Evolutionary conservation across 2,113 vertebrate species (phyloP).

Genomic region (Oenanthe melanoleuca): DNA sequence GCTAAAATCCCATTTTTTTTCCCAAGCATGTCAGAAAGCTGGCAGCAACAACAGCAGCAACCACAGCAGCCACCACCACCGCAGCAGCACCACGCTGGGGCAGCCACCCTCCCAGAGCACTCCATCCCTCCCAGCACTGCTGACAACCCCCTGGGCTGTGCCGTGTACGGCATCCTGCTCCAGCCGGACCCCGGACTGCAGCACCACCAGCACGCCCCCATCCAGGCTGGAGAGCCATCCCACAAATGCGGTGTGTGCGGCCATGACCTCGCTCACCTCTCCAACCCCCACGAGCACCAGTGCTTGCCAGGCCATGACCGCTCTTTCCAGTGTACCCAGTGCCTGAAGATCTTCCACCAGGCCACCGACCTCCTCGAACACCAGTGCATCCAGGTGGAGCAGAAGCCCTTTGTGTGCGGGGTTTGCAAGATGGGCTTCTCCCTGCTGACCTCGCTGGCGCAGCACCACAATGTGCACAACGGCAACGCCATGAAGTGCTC

Average conservation of each 20-base stretch:
- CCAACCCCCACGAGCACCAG: conserved; percentile 94
- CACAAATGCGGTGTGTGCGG: conserved; percentile 93
- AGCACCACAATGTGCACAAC: conserved; percentile 93
- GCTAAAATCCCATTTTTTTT: conserved; percentile 64
- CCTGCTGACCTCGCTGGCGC: conserved; percentile 90
- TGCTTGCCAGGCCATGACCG: conserved; percentile 91
- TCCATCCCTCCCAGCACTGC: conserved; percentile 81
- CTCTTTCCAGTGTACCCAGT: conserved; percentile 98
- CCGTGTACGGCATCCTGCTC: conserved; percentile 93
- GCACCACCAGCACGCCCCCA: conserved; percentile 81
- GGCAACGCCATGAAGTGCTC: conserved; percentile 91
- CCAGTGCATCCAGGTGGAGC: conserved; percentile 96
- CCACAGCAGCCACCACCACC: conserved; percentile 59
- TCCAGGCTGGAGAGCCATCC: conserved; percentile 81
- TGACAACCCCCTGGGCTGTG: conserved; percentile 91
- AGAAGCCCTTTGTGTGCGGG: conserved; percentile 96
- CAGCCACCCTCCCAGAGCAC: conserved; percentile 87
- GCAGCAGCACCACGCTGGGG: conserved; percentile 83
- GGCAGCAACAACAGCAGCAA: conserved; percentile 81
- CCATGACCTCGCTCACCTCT: conserved; percentile 90
- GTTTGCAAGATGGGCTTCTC: conserved; percentile 99
- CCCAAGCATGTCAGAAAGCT: conserved; percentile 83
- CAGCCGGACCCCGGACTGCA: conserved; percentile 86
- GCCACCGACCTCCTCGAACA: conserved; percentile 95
- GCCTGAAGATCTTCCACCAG: conserved; percentile 97